phyloP scores from a whole-genome alignment of 2,113 vertebrate genomes.

The Vicugna pacos region DNA sequence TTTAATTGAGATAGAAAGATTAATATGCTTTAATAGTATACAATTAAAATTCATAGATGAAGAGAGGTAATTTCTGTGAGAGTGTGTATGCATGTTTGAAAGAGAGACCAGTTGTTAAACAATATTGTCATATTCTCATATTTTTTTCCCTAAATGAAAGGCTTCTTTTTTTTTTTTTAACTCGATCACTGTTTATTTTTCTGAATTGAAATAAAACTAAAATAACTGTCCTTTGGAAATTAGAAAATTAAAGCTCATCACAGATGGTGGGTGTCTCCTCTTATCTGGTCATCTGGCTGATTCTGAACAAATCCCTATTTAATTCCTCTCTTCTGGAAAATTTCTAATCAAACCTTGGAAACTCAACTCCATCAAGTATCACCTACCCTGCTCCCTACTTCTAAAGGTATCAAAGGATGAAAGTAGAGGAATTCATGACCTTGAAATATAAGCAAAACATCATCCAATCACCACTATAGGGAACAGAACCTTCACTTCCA shows the following conservation, averaged over 20 bases:
- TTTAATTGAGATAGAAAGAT: not conserved
- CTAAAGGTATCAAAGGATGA: not conserved
- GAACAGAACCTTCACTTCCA: slow-evolving; percentile 42
- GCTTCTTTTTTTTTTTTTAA: slow-evolving; percentile 6
- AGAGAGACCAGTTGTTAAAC: not conserved
- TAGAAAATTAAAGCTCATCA: slow-evolving; percentile 60
- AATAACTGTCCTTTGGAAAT: slow-evolving; percentile 41
- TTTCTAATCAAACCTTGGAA: slow-evolving; percentile 68
- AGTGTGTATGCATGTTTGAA: not conserved
- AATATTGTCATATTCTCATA: not conserved
- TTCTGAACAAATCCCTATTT: slow-evolving; percentile 60
- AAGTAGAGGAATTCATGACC: slow-evolving; percentile 59
- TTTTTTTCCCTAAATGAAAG: not conserved
- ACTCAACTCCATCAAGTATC: slow-evolving; percentile 38
- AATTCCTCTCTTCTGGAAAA: slow-evolving; percentile 74
- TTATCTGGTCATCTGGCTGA: slow-evolving; percentile 46
- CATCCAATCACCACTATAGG: slow-evolving; percentile 17
- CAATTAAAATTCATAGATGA: not conserved
- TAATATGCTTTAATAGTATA: not conserved
- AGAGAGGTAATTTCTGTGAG: not conserved
- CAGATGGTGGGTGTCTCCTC: slow-evolving; percentile 62
- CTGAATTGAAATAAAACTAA: slow-evolving; percentile 46
- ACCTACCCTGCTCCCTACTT: rapidly evolving
- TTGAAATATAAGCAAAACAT: slow-evolving; percentile 72
- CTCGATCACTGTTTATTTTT: not conserved